These are phyloP conservation scores for Acridotheres tristis DNA, from an alignment of 2,797 vertebrate species.

Conservation along the genomic window DNA sequence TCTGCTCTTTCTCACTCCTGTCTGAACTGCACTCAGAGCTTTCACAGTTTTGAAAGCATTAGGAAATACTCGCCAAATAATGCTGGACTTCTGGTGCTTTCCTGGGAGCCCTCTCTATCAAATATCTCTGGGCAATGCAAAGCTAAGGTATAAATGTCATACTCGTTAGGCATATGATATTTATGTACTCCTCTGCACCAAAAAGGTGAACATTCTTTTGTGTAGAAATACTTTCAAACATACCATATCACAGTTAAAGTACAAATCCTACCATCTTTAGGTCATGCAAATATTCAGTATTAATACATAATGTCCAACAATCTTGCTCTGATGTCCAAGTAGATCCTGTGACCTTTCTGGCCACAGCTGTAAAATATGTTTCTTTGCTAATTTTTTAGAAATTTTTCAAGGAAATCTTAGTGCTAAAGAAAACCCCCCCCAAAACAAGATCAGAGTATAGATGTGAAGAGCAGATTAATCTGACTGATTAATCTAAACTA, in stretches of 20 bases:
- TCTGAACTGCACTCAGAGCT: neutral
- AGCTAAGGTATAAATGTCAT: neutral
- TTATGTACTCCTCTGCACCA: neutral
- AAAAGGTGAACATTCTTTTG: neutral
- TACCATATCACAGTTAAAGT: neutral
- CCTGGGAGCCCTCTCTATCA: neutral
- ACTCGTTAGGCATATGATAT: neutral
- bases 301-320: accelerated
- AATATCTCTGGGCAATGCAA: neutral
- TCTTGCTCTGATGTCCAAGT: neutral
- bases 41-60: neutral
- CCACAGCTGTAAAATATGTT: accelerated
- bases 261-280: neutral
- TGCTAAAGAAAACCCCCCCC: neutral
- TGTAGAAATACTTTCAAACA: neutral
- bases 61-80: neutral
- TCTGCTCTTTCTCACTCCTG: neutral
- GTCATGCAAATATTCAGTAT: neutral
- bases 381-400: neutral
- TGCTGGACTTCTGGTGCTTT: neutral
- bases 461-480: neutral
- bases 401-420: neutral
- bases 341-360: neutral
- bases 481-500: neutral
- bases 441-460: neutral